Percentiles rank a stretch among this genome's conserved stretches.
Conservation (phyloP, 2,888 invertebrate species). For the Nymphalis polychloros region DNA sequence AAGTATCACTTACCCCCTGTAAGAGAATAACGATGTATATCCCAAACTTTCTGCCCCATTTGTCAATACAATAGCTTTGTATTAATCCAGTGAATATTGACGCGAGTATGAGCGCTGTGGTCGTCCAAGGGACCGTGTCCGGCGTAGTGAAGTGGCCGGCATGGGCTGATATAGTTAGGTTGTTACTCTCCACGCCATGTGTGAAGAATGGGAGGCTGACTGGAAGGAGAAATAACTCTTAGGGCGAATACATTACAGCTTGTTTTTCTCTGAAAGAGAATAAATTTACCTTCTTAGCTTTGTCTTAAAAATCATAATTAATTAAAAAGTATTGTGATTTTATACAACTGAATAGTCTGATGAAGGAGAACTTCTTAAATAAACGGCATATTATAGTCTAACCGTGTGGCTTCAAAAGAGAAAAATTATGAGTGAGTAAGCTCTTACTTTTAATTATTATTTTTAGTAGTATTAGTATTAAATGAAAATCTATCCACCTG, state of each 20-base stretch:
- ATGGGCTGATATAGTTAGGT: conserved; percentile 56
- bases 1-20: conserved; percentile 62
- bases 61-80: conserved; percentile 54
- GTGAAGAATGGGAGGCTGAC: conserved; percentile 69
- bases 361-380: too few relatives aligned
- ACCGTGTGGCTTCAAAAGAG: too few relatives aligned
- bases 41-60: conserved; percentile 58
- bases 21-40: conserved; percentile 59
- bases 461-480: too few relatives aligned
- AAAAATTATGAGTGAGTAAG: too few relatives aligned
- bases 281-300: too few relatives aligned
- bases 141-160: conserved; percentile 53
- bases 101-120: conserved; percentile 54
- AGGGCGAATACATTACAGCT: not conserved
- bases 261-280: too few relatives aligned
- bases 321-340: too few relatives aligned
- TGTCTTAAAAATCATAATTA: too few relatives aligned
- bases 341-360: too few relatives aligned
- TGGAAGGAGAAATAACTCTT: conserved; percentile 45
- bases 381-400: too few relatives aligned
- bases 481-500: too few relatives aligned
- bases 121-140: conserved; percentile 58
- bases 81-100: conserved; percentile 53
- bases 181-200: conserved; percentile 61
- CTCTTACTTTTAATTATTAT: too few relatives aligned